Evolutionary conservation across 2,888 invertebrate species (phyloP).

Genomic region (Pherbina coryleti): DNA sequence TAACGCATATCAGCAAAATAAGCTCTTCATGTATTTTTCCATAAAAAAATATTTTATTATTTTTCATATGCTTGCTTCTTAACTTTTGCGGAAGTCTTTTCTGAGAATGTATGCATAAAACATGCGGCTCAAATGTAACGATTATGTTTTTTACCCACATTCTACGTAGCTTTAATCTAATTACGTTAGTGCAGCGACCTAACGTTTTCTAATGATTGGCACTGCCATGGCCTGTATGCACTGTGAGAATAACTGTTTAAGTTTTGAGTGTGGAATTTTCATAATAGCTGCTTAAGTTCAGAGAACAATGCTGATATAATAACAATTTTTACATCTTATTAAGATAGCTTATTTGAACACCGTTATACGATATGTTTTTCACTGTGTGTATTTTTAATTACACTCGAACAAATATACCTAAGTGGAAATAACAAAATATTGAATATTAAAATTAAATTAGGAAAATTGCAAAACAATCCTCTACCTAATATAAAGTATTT

Average conservation of each 20-base stretch:
- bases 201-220: not conserved
- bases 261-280: not conserved
- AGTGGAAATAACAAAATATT: too few species aligned
- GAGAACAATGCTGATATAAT: too few species aligned
- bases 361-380: not conserved
- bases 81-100: constrained; percentile 14
- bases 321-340: not conserved
- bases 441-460: too few species aligned
- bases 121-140: not conserved
- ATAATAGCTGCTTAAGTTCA: not conserved
- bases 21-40: not conserved
- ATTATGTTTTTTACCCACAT: not conserved
- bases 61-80: not conserved
- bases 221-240: not conserved
- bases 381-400: not conserved
- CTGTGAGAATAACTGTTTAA: not conserved
- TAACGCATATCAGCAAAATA: not conserved
- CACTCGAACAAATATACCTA: too few species aligned
- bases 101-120: not conserved
- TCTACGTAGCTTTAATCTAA: constrained; percentile 9
- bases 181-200: constrained; percentile 3
- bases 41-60: not conserved
- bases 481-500: too few species aligned
- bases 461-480: too few species aligned
- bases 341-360: too few species aligned